Evolutionary conservation across 1,140 invertebrate genomes (phyloP).

Genomic region (Homalodisca vitripennis): DNA sequence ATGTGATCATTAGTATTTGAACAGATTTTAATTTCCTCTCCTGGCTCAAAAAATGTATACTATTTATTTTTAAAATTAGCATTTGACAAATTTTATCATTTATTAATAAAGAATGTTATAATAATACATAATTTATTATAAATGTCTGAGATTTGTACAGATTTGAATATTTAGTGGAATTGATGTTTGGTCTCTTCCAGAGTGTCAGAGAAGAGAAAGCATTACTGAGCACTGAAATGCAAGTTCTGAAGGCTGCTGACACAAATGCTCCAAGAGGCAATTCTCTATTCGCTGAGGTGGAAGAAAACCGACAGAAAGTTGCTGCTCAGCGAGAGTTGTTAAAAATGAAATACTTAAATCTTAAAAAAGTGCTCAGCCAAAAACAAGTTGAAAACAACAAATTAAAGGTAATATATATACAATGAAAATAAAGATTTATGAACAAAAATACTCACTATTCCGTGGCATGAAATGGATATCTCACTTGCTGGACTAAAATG

Average conservation of each 20-base stretch:
- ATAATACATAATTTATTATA: no score
- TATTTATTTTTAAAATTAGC: background rate
- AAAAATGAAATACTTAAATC: slow-evolving; percentile 32
- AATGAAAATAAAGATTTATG: no score
- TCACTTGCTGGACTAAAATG: no score
- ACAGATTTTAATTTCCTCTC: no score
- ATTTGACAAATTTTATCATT: background rate
- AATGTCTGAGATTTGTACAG: no score
- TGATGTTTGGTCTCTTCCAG: slow-evolving; percentile 18
- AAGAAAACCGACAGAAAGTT: slow-evolving; percentile 33
- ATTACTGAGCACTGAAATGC: slow-evolving; percentile 29
- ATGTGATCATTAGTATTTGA: no score
- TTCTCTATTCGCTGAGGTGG: slow-evolving; percentile 38
- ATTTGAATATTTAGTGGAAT: no score
- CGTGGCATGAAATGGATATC: no score
- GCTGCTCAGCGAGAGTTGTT: slow-evolving; percentile 29
- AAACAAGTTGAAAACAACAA: slow-evolving; percentile 32
- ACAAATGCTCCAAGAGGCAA: slow-evolving; percentile 32
- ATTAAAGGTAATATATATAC: slow-evolving; percentile 36
- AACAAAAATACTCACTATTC: no score
- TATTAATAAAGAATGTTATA: background rate
- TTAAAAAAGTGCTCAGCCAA: slow-evolving; percentile 29
- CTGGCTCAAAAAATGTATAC: no score
- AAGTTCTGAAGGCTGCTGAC: slow-evolving; percentile 28
- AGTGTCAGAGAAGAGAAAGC: slow-evolving; percentile 34